Evolutionary conservation across 2,888 invertebrate species (phyloP), one percentile per base, ranked within the genome.

Genomic region (Cancer borealis): DNA sequence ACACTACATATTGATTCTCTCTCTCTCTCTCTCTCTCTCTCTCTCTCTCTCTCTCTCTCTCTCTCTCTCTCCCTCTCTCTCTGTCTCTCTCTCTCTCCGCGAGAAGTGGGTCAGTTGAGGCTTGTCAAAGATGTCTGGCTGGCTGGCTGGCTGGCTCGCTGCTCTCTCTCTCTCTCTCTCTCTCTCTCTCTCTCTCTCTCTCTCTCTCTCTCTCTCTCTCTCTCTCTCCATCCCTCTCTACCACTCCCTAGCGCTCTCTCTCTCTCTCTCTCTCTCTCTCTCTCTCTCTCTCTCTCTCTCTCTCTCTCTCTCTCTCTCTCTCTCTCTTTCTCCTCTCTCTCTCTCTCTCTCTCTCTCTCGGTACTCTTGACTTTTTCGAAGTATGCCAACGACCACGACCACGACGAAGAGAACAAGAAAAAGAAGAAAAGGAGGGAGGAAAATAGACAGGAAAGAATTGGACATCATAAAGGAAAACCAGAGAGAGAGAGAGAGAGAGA

Each of bases 11-110:
- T 79, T 79, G 79, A 79, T 79, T 66, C 66, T 66, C 66, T 66
- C 66, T 66, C 66, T 66, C 66, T 66, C 66, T 66, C 66, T 66
- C 66, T 66, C 66, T 66, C 66, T 66, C 66, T 66, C 66, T 66
- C 66, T 66, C 66, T 66, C 79, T 79, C 79, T 79, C 79, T 79
- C 79, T 79, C 79, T 79, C 79, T 79, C 79, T 79, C 79, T 79
- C 79, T 79, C 79, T 79, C 79, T 79, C 79, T 79, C 73, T 73
- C 73, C 26, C 73, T 73, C 73, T 73, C 73, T 73, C 73, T 73
- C 73, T 73, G 26, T 73, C 73, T 73, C 73, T 73, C 79, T 79
- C 79, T 79, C 79, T 79, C 79, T 79, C 26, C n/a, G 17, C 66
- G n/a, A 66, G 66, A 66, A 66, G 66, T 66, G 17, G 66, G 66